phyloP scores from a whole-genome alignment of 2,888 invertebrate genomes.

The Lasius platythorax region DNA sequence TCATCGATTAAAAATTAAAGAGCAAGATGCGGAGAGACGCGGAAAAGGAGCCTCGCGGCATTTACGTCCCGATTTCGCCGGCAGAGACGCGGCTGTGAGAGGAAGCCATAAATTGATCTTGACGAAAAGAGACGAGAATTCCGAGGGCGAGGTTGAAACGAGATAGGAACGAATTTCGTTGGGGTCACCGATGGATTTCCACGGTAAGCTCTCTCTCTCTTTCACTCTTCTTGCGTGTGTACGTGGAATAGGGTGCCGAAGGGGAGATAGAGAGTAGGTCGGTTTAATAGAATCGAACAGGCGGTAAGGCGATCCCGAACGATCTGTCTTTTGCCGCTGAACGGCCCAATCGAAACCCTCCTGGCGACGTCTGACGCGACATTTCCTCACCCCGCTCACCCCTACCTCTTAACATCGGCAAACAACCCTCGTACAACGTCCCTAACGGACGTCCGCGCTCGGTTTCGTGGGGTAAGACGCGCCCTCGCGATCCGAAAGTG shows the following conservation, averaged over 20 bases:
- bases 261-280: constrained; percentile 61
- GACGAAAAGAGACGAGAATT: constrained; percentile 44
- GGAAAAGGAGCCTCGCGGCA: constrained; percentile 24
- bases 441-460: constrained; percentile 67
- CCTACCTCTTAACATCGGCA: constrained; percentile 72
- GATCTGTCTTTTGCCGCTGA: constrained; percentile 83
- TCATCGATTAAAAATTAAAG: constrained; percentile 34
- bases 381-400: constrained; percentile 72
- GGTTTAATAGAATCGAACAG: constrained; percentile 85
- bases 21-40: background rate
- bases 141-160: constrained; percentile 47
- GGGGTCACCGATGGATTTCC: constrained; percentile 68
- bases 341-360: constrained; percentile 81
- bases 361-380: constrained; percentile 77
- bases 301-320: constrained; percentile 84
- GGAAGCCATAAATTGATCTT: constrained; percentile 50
- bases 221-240: background rate
- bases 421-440: constrained; percentile 73
- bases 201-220: constrained; percentile 34
- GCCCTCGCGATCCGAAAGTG: constrained; percentile 65
- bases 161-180: constrained; percentile 56
- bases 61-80: constrained; percentile 16
- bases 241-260: constrained; percentile 27
- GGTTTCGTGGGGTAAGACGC: constrained; percentile 50
- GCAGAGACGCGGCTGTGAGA: constrained; percentile 23